A percentile compares a stretch with the other conserved stretches of the same genome.
These are phyloP conservation scores for Melitaea cinxia DNA, from an alignment of 1,140 invertebrate genomes.

Conservation along the genomic window DNA sequence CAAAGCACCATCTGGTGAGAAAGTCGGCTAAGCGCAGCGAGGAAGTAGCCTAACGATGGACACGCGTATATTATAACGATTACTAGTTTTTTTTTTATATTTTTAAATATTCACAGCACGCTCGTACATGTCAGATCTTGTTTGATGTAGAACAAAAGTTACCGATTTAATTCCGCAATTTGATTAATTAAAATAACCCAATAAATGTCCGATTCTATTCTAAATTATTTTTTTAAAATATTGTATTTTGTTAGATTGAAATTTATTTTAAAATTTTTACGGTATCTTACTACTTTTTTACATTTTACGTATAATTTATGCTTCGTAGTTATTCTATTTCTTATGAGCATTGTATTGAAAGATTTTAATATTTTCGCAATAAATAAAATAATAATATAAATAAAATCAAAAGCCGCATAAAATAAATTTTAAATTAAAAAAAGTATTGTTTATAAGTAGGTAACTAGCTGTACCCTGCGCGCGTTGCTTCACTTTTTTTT, in stretches of 20 bases:
- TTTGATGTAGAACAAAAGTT: not conserved
- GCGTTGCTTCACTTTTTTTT: too few relatives aligned
- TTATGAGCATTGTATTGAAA: too few relatives aligned
- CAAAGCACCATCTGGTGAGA: slow-evolving; percentile 78
- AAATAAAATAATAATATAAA: too few relatives aligned
- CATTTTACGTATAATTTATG: too few relatives aligned
- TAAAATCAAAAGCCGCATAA: too few relatives aligned
- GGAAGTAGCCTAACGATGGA: slow-evolving; percentile 62
- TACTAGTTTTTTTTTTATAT: slow-evolving; percentile 26
- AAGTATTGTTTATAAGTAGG: too few relatives aligned
- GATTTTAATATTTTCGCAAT: too few relatives aligned
- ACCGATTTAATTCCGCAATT: not conserved
- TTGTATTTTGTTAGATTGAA: not conserved
- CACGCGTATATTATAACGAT: slow-evolving; percentile 43
- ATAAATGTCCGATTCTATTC: not conserved
- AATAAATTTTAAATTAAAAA: too few relatives aligned
- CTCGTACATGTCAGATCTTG: not conserved
- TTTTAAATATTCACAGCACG: slow-evolving; percentile 5
- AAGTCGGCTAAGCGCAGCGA: slow-evolving; percentile 55
- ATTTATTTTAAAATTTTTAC: not conserved
- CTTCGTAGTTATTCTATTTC: too few relatives aligned
- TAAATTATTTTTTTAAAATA: not conserved
- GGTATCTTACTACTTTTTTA: too few relatives aligned
- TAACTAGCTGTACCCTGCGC: too few relatives aligned
- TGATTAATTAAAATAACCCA: not conserved